Evolutionary conservation across 2,888 invertebrate species (phyloP).

Genomic region (Noctua comes): DNA sequence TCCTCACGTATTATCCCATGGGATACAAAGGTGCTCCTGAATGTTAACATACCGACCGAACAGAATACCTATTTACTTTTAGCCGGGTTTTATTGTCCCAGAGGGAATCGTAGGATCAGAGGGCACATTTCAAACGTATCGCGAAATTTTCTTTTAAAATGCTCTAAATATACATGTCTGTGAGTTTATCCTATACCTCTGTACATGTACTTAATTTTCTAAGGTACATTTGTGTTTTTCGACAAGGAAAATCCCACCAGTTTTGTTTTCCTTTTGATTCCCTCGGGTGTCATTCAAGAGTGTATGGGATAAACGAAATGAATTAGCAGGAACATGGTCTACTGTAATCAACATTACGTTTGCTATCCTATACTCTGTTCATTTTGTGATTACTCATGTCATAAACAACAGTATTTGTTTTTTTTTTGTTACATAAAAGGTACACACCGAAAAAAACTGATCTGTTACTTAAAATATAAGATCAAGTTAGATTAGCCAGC

Average conservation of each 20-base stretch:
- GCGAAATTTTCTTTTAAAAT: slow-evolving; percentile 61
- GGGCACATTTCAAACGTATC: slow-evolving; percentile 63
- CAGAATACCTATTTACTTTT: slow-evolving; percentile 70
- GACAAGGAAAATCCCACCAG: slow-evolving; percentile 31
- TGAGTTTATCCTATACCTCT: not conserved
- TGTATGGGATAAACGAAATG: slow-evolving; percentile 33
- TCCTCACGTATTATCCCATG: slow-evolving; percentile 69
- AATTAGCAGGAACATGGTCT: slow-evolving; percentile 30
- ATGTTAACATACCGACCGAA: slow-evolving; percentile 69
- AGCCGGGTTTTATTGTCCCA: slow-evolving; percentile 65
- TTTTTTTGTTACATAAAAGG: not conserved
- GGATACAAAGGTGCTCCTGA: slow-evolving; percentile 67
- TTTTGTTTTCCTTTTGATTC: slow-evolving; percentile 36
- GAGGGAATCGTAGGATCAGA: slow-evolving; percentile 51
- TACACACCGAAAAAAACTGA: not conserved
- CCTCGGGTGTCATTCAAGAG: slow-evolving; percentile 40
- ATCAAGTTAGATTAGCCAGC: not conserved
- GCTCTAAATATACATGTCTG: slow-evolving; percentile 35
- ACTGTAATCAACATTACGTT: slow-evolving; percentile 22
- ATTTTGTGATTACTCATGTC: not conserved
- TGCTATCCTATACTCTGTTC: slow-evolving; percentile 1
- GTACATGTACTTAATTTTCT: slow-evolving; percentile 2
- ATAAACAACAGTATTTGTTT: not conserved
- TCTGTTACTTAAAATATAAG: not conserved
- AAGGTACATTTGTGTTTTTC: slow-evolving; percentile 16